Evolutionary conservation across 37 sponge, comb jelly and placozoan genomes (phyloP), one percentile per base, ranked within the genome.

Genomic region (Haliclona indistincta): DNA sequence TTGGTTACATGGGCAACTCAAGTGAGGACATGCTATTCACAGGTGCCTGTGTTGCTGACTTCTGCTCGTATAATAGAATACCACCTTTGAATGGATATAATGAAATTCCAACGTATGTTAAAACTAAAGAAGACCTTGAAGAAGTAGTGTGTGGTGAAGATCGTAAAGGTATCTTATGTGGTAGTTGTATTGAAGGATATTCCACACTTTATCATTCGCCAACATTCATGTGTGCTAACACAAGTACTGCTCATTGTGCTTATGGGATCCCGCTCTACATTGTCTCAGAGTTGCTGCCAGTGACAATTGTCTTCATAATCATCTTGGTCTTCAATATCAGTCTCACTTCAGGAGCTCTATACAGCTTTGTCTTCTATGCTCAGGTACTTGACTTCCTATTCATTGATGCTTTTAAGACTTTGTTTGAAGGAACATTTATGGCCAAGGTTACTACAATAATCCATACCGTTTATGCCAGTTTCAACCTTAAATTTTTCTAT

Each of bases 221-320:
- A 22, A n/a, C 55, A 5, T 83, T 68, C 25, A 30, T 17, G 22
- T 83, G 83, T 56, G 33, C 8, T n/a, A 6, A 28, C 1, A 6
- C 3, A 3, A 3, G 2, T 0, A 38, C 74, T 11, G 17, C 55
- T 0, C 43, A 29, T 41, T 83, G 83, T 28, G 32, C 40, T 20
- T 68, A 51, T 7, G 83, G 83, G 11, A 74, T 74, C 62, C 29
- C 74, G 13, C 43, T 83, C 1, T 83, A 74, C 70, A 67, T 83
- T 33, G 29, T 74, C 15, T 54, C 62, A 41, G 83, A 83, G 45
- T 20, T 83, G 15, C 28, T 83, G 0, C 83, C 83, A 15, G 43
- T 83, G 0, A 83, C 83, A 32, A 4, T 74, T 4, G n/a, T 75
- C 51, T 83, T 83, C 51, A 0, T 75, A 5, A 29, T 83, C 26